Conservation (phyloP, 1,140 invertebrate genomes). For the Ostrea edulis region DNA sequence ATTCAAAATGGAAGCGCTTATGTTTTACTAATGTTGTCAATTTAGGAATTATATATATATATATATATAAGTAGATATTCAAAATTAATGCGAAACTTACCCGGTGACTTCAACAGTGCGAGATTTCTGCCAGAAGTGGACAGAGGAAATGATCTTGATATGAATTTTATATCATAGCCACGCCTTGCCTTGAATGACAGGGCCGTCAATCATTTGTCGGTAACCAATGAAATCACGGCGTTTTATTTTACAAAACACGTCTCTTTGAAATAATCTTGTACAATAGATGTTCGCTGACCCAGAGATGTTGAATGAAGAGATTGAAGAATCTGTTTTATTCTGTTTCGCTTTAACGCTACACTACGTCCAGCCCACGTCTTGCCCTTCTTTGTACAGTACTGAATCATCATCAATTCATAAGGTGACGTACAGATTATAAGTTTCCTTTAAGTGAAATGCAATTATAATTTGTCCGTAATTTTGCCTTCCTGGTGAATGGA, state of each 20-base stretch:
- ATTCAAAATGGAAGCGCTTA: too few relatives aligned
- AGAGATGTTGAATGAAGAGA: background rate
- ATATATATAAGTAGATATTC: too few relatives aligned
- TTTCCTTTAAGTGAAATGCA: too few relatives aligned
- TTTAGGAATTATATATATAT: too few relatives aligned
- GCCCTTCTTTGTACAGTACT: background rate
- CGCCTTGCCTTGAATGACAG: background rate
- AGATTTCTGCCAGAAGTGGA: conserved; percentile 7
- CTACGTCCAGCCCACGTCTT: background rate
- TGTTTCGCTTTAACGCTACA: background rate
- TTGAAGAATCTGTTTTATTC: background rate
- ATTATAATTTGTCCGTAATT: too few relatives aligned
- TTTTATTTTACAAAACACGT: background rate
- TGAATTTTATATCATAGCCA: background rate
- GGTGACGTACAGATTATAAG: too few relatives aligned
- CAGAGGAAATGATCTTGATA: background rate
- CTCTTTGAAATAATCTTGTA: background rate
- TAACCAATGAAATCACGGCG: background rate
- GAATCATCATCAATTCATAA: background rate
- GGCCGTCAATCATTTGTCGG: background rate
- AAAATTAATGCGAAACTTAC: background rate
- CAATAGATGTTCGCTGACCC: background rate
- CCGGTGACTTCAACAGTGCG: background rate
- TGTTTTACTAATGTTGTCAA: too few relatives aligned
- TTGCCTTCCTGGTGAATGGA: too few relatives aligned